Evolutionary conservation across 1,140 invertebrate genomes (phyloP).

Genomic region (Aphidius gifuensis): DNA sequence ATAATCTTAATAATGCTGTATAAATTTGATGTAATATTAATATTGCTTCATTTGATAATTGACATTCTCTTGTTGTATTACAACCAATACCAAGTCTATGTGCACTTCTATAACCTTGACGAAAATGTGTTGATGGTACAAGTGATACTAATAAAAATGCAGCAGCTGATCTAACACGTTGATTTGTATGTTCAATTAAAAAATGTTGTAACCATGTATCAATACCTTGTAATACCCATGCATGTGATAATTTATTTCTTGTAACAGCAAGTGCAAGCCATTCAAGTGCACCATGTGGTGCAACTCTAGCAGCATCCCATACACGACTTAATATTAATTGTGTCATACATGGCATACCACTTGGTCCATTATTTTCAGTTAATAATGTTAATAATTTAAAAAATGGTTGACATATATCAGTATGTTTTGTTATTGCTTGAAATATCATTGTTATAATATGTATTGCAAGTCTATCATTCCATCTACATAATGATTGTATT

Average conservation of each 20-base stretch:
- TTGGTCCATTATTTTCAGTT: conserved; percentile 70
- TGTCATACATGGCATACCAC: conserved; percentile 81
- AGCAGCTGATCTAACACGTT: conserved; percentile 80
- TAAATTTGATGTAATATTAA: conserved; percentile 82
- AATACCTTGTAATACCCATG: conserved; percentile 82
- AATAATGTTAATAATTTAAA: conserved; percentile 83
- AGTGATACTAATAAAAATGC: conserved; percentile 82
- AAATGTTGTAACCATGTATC: conserved; percentile 89
- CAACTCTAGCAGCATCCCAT: conserved; percentile 87
- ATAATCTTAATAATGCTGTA: conserved; percentile 70
- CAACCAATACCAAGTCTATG: conserved; percentile 54
- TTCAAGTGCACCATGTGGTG: conserved; percentile 85
- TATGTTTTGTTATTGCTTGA: conserved; percentile 82
- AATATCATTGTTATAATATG: conserved; percentile 87
- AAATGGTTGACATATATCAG: conserved; percentile 85
- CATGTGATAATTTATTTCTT: conserved; percentile 83
- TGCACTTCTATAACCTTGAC: conserved; percentile 75
- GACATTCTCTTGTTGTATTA: conserved; percentile 50
- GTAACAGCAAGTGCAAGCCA: conserved; percentile 82
- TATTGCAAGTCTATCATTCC: conserved; percentile 82
- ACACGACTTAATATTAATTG: conserved; percentile 81
- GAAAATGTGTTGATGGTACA: conserved; percentile 83
- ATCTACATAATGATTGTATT: conserved; percentile 86
- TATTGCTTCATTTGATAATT: conserved; percentile 69
- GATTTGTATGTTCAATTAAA: conserved; percentile 80